Evolutionary conservation across 1,140 invertebrate species (phyloP).

Genomic region (Aethina tumida): DNA sequence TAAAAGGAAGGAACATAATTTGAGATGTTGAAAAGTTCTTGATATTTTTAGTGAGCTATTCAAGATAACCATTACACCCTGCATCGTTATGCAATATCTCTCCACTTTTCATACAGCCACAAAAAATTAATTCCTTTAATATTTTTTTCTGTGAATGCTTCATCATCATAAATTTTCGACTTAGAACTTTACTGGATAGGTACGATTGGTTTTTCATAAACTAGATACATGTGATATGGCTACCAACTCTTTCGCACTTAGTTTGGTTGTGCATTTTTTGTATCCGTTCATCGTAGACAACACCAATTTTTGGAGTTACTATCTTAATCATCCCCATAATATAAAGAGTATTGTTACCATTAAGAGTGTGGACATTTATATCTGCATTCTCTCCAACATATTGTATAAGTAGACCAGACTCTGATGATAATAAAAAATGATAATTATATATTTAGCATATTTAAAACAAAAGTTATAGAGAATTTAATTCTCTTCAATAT

Average conservation of each 20-base stretch:
- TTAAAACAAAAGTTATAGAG: too few species aligned
- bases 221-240: slow-evolving; percentile 30
- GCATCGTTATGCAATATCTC: too few species aligned
- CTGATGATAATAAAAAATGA: too few species aligned
- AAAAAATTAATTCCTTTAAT: slow-evolving; percentile 11
- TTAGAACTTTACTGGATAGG: slow-evolving; percentile 27
- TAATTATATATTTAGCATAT: too few species aligned
- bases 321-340: slow-evolving; percentile 29
- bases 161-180: slow-evolving; percentile 11
- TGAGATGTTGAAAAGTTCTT: slow-evolving; percentile 13
- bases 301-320: slow-evolving; percentile 28
- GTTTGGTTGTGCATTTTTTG: slow-evolving; percentile 29
- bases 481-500: too few species aligned
- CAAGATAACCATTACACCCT: slow-evolving; percentile 11
- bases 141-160: slow-evolving; percentile 12
- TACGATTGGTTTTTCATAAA: slow-evolving; percentile 27
- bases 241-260: slow-evolving; percentile 27
- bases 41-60: slow-evolving; percentile 5
- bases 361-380: slow-evolving; percentile 32
- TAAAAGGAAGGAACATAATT: slow-evolving; percentile 14
- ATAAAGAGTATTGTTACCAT: slow-evolving; percentile 31
- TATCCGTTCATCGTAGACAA: slow-evolving; percentile 26
- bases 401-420: too few species aligned
- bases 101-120: slow-evolving; percentile 10
- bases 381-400: slow-evolving; percentile 34